Evolutionary conservation across 2,797 vertebrate genomes (phyloP).

Genomic region (Sebastes nivosus): DNA sequence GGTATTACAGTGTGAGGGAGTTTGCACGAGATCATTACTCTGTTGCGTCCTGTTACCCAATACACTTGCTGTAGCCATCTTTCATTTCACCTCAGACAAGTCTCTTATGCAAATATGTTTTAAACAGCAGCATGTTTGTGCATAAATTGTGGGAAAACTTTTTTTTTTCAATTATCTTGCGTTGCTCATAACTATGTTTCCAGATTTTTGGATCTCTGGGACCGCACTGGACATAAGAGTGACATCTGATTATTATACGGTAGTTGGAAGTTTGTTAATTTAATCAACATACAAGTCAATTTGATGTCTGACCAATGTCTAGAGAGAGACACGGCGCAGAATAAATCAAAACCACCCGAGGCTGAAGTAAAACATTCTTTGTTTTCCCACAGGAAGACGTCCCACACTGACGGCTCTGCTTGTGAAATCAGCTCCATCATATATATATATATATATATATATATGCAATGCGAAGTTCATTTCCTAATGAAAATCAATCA

Average conservation of each 20-base stretch:
- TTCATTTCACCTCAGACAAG: slow-evolving; percentile 2
- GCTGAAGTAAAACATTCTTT: slow-evolving; percentile 20
- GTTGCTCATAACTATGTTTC: background rate
- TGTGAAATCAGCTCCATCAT: slow-evolving; percentile 18
- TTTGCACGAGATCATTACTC: slow-evolving; percentile 58
- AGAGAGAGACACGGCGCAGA: background rate
- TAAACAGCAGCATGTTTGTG: slow-evolving; percentile 7
- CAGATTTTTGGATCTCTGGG: slow-evolving; percentile 2
- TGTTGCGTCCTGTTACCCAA: slow-evolving; percentile 30
- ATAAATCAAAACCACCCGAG: slow-evolving; percentile 8
- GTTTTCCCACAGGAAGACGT: slow-evolving; percentile 1
- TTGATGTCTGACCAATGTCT: slow-evolving; percentile 13
- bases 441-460: background rate
- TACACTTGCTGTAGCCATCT: slow-evolving; percentile 10
- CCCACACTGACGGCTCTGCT: background rate
- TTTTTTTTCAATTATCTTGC: background rate
- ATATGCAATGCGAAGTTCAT: background rate
- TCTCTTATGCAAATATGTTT: slow-evolving; percentile 10
- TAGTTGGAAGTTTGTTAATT: slow-evolving; percentile 41
- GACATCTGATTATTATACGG: slow-evolving; percentile 43
- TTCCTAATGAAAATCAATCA: slow-evolving; percentile 28
- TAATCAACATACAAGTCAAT: slow-evolving; percentile 23
- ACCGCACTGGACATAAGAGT: background rate
- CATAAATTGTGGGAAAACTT: slow-evolving; percentile 33
- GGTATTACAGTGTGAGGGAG: slow-evolving; percentile 38